These are phyloP conservation scores for Maccullochella peelii DNA, from an alignment of 2,113 vertebrate genomes.

Conservation along the genomic window DNA sequence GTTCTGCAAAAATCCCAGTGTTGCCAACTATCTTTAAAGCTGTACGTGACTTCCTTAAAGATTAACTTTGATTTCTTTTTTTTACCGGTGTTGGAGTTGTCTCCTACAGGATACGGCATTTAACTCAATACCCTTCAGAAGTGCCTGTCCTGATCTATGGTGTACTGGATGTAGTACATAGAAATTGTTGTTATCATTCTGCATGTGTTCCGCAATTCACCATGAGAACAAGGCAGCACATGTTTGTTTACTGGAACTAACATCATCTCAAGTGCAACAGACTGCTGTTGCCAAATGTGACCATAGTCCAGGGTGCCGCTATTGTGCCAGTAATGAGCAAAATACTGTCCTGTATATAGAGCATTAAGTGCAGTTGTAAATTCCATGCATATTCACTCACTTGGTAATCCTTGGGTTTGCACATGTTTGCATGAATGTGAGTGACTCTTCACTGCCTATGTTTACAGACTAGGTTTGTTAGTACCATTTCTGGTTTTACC, in stretches of 20 bases:
- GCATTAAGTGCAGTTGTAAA: background rate
- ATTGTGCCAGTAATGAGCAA: background rate
- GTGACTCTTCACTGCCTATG: background rate
- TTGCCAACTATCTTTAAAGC: background rate
- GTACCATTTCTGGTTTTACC: background rate
- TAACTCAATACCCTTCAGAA: background rate
- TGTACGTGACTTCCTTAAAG: background rate
- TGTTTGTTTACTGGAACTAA: background rate
- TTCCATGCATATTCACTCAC: background rate
- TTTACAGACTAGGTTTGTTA: background rate
- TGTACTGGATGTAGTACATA: background rate
- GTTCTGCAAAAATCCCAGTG: background rate
- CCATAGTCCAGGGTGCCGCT: background rate
- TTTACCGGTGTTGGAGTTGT: background rate
- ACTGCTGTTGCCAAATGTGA: slow-evolving; percentile 12
- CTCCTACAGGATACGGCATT: background rate
- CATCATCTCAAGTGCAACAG: background rate
- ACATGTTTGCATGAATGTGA: background rate
- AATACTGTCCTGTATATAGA: background rate
- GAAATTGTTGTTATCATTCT: background rate
- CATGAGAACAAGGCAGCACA: background rate
- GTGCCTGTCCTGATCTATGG: background rate
- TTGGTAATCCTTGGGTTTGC: background rate
- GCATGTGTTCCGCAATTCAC: background rate
- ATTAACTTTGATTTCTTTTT: background rate